Percentiles rank a stretch among this genome's conserved stretches.
phyloP scores from a whole-genome alignment of 2,888 invertebrate species.

The Platycheirus rosarum region DNA sequence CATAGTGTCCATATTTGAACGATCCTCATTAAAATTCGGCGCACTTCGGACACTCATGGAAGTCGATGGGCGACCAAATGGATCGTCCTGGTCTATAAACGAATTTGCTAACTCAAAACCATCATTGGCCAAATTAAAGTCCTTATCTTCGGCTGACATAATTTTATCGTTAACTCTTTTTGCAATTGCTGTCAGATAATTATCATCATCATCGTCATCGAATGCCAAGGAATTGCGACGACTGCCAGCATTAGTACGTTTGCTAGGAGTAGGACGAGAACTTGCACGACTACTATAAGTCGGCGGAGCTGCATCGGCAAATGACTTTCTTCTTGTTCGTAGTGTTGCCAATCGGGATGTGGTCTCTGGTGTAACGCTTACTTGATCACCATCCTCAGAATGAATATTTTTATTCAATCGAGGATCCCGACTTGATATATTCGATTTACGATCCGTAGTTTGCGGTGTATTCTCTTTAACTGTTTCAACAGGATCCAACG shows the following conservation, averaged over 20 bases:
- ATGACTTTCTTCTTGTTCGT: constrained; percentile 55
- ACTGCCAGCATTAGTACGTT: constrained; percentile 28
- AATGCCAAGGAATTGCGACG: constrained; percentile 60
- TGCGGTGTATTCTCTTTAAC: constrained; percentile 53
- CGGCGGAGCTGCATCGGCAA: constrained; percentile 44
- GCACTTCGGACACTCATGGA: constrained; percentile 82
- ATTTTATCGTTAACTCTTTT: constrained; percentile 82
- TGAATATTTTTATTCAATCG: constrained; percentile 81
- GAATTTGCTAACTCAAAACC: constrained; percentile 79
- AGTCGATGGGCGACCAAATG: constrained; percentile 79
- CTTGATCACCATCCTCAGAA: constrained; percentile 76
- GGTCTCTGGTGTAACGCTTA: constrained; percentile 24
- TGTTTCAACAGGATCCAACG: constrained; percentile 44
- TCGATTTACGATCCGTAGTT: constrained; percentile 71
- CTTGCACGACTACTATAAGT: constrained; percentile 20
- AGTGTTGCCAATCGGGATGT: constrained; percentile 54
- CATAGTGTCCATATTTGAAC: constrained; percentile 79
- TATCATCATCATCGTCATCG: constrained; percentile 78
- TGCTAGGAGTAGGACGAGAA: constrained; percentile 43
- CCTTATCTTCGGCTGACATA: constrained; percentile 80
- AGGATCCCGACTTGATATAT: constrained; percentile 80
- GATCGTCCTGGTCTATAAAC: constrained; percentile 70
- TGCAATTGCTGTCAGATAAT: constrained; percentile 81
- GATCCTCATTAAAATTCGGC: constrained; percentile 81
- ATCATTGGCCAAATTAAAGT: constrained; percentile 80